Evolutionary conservation across 1,140 invertebrate genomes (phyloP), one percentile per base, ranked within the genome.

Genomic region (Drosophila truncata): DNA sequence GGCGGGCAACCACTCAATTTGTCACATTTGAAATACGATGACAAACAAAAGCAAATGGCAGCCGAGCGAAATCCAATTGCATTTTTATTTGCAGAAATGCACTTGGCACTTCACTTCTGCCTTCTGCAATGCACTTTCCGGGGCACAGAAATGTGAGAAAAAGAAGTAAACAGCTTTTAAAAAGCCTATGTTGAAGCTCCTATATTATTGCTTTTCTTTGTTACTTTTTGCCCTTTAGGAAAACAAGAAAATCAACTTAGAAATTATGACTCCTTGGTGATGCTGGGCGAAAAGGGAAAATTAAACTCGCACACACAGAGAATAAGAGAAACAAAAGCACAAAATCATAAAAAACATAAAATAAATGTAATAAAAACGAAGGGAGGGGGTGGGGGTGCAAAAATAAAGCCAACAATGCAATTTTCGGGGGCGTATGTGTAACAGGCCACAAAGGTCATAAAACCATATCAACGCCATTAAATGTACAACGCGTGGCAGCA

Each of bases 401-500:
- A 83, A 80, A 88, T 82, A 60, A 64, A 76, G 78, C 80, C 65
- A 82, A 91, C 86, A 90, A 90, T 90, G 86, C 86, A 90, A 90
- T 90, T 90, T 90, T 90, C 82, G 86, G 86, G 67, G 82, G 76
- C 82, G 87, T 86, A 82, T 86, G 87, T 91, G 85, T 84, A 91
- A 85, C 81, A 90, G 86, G 86, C 86, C 86, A 80, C 86, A 90
- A 82, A 91, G 86, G 86, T 91, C 86, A 90, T 90, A 90, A 90
- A 90, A 90, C 86, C 86, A 90, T 90, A 90, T 90, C 86, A 90
- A 90, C 86, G 86, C 82, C 86, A 90, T 90, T 90, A 90, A 90
- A 90, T 91, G 85, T 90, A 90, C 85, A 90, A 71, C 84, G 75
- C 74, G 86, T 73, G 78, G 85, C 81, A 73, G 39, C 18, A 63